These are phyloP conservation scores for Acyrthosiphon pisum DNA, from an alignment of 1,140 invertebrate genomes.

Conservation along the genomic window DNA sequence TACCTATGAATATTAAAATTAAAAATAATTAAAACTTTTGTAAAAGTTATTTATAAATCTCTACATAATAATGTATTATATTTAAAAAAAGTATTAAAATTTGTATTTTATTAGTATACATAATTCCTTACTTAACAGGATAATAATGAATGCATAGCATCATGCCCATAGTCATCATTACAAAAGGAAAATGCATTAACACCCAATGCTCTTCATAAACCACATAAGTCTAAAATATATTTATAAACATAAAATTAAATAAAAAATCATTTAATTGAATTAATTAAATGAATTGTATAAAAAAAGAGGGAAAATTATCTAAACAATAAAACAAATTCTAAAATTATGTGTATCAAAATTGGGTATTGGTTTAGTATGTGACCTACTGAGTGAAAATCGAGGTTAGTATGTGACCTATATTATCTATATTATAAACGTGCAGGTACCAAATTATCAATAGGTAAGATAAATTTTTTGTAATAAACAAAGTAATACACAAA, in stretches of 20 bases:
- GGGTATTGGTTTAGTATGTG: too few species aligned
- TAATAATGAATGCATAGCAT: slow-evolving; percentile 71
- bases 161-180: slow-evolving; percentile 55
- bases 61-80: background rate
- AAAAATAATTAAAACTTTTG: background rate
- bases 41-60: background rate
- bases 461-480: too few species aligned
- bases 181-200: slow-evolving; percentile 57
- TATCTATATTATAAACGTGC: too few species aligned
- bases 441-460: too few species aligned
- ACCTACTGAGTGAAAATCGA: too few species aligned
- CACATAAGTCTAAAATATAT: slow-evolving; percentile 33
- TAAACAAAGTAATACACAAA: too few species aligned
- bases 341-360: background rate
- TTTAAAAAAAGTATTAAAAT: slow-evolving; percentile 64
- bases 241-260: background rate
- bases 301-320: background rate
- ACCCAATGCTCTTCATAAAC: slow-evolving; percentile 48
- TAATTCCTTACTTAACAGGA: slow-evolving; percentile 84
- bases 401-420: too few species aligned
- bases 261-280: slow-evolving; percentile 1
- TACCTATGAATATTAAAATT: slow-evolving; percentile 73
- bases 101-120: slow-evolving; percentile 63
- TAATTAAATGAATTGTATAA: too few species aligned
- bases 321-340: background rate